Percentiles rank a stretch among this genome's conserved stretches.
These are phyloP conservation scores for Caenorhabditis brenneri DNA, from an alignment of 1,140 invertebrate species.

Conservation along the genomic window DNA sequence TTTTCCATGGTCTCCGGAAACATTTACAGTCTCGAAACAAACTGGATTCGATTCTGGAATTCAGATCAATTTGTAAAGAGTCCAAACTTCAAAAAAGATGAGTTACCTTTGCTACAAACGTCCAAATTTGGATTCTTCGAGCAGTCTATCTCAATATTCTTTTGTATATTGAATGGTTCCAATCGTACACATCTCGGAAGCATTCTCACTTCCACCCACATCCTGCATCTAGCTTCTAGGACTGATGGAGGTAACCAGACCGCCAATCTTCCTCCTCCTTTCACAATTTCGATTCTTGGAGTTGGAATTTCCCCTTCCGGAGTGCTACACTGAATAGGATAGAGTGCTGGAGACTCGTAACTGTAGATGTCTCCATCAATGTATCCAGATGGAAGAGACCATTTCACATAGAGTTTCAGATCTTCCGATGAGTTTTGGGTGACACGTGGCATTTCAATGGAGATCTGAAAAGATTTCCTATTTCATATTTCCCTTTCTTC, in stretches of 20 bases:
- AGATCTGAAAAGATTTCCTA: constrained; percentile 38
- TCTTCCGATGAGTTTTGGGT: background rate
- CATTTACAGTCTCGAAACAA: constrained; percentile 50
- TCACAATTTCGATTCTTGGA: constrained; percentile 54
- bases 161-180: constrained; percentile 55
- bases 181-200: constrained; percentile 54
- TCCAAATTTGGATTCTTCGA: constrained; percentile 50
- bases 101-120: constrained; percentile 53
- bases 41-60: constrained; percentile 52
- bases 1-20: constrained; percentile 49
- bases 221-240: constrained; percentile 49
- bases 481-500: too few relatives aligned
- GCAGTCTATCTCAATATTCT: constrained; percentile 56
- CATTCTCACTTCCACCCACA: constrained; percentile 55
- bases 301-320: constrained; percentile 57
- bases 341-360: constrained; percentile 53
- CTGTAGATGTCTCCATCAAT: constrained; percentile 55
- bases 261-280: constrained; percentile 51
- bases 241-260: constrained; percentile 49
- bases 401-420: constrained; percentile 47
- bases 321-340: constrained; percentile 55
- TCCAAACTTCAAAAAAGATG: constrained; percentile 7
- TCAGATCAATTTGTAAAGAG: too few relatives aligned
- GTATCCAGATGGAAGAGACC: constrained; percentile 52
- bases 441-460: constrained; percentile 36